Conservation (phyloP, 2,888 invertebrate genomes). For the Mystacides longicornis region DNA sequence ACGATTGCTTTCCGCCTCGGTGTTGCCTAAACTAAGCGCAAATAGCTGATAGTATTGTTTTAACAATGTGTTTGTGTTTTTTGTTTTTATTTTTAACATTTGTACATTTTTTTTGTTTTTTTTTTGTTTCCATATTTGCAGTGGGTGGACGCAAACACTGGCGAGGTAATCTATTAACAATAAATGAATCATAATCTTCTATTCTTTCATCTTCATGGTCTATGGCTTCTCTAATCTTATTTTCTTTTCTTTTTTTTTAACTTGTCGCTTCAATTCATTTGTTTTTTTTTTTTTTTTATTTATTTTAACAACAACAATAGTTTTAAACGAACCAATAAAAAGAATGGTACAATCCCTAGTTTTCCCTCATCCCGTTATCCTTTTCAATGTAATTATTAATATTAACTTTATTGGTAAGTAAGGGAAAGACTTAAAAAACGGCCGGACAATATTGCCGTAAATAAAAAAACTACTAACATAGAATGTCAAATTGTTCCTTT, state of each 20-base stretch:
- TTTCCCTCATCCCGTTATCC: not conserved
- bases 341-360: not conserved
- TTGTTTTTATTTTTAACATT: constrained; percentile 15
- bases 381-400: not conserved
- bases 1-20: no score
- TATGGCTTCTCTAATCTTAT: not conserved
- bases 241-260: not conserved
- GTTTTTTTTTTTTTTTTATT: not conserved
- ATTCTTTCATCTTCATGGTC: not conserved
- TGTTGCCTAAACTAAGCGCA: no score
- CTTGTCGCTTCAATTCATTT: not conserved
- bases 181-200: not conserved
- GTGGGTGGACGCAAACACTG: constrained; percentile 63
- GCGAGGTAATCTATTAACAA: constrained; percentile 47
- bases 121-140: constrained; percentile 31
- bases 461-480: no score
- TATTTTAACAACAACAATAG: not conserved
- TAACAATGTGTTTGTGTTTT: constrained; percentile 1
- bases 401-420: no score
- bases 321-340: not conserved
- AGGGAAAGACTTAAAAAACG: no score
- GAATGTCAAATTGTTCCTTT: no score
- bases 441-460: no score
- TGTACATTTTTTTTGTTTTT: constrained; percentile 11
- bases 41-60: no score